A percentile compares a stretch with the other conserved stretches of the same genome.
Evolutionary conservation across 1,140 invertebrate species (phyloP).

Genomic region (Diorhabda elongata): DNA sequence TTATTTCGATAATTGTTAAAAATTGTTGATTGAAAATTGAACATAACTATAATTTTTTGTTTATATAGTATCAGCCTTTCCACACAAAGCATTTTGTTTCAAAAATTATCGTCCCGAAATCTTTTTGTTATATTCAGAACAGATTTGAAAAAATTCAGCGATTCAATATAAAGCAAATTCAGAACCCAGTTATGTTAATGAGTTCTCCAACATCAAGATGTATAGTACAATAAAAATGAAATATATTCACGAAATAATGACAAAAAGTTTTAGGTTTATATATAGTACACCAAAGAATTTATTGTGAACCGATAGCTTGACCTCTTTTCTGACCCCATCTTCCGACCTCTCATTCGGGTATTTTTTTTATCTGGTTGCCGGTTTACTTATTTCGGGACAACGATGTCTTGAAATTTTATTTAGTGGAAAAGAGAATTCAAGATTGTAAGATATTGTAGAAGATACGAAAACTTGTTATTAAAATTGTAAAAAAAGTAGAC

Average conservation of each 20-base stretch:
- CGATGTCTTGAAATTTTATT: background rate
- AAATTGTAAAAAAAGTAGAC: background rate
- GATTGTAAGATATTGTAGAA: background rate
- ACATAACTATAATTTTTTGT: no score
- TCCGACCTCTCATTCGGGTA: background rate
- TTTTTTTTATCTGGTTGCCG: background rate
- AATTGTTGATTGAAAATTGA: no score
- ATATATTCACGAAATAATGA: slow-evolving; percentile 1
- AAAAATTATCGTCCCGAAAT: no score
- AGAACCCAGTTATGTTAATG: background rate
- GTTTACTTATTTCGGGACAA: background rate
- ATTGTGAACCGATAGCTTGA: background rate
- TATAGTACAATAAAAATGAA: background rate
- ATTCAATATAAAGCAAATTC: no score
- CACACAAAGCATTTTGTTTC: no score
- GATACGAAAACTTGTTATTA: background rate
- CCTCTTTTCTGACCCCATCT: background rate
- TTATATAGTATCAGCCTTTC: no score
- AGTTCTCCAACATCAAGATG: background rate
- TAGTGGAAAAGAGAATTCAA: background rate
- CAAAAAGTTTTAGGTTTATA: background rate
- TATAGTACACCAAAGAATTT: background rate
- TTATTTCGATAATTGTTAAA: no score
- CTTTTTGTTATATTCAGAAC: no score
- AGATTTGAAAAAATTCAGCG: no score